These are phyloP conservation scores for Bombus pyrosoma DNA, from an alignment of 1,140 invertebrate species.

Conservation along the genomic window DNA sequence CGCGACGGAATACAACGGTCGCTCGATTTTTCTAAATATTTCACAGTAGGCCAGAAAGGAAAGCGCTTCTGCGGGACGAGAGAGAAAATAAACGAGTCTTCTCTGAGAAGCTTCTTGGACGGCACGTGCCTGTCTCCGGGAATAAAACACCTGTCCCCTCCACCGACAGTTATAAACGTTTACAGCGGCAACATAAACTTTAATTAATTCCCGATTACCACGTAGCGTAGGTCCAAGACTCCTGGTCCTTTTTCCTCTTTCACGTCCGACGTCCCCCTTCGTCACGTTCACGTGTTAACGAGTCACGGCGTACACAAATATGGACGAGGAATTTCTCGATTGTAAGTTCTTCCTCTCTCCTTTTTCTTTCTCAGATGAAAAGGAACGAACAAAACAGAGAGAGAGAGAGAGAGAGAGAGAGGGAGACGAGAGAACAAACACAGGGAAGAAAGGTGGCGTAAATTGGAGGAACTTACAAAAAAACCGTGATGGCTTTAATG, in stretches of 20 bases:
- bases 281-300: constrained; percentile 16
- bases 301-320: constrained; percentile 32
- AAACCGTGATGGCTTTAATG: constrained; percentile 21
- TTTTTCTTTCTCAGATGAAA: neutral
- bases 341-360: neutral
- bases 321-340: constrained; percentile 13
- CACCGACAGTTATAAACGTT: constrained; percentile 76
- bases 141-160: constrained; percentile 73
- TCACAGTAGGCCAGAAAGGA: neutral
- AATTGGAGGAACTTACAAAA: constrained; percentile 30
- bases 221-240: constrained; percentile 2
- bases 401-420: neutral
- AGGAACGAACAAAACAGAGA: neutral
- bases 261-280: neutral
- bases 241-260: neutral
- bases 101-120: constrained; percentile 32
- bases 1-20: neutral
- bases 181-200: constrained; percentile 79
- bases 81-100: constrained; percentile 51
- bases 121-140: constrained; percentile 51
- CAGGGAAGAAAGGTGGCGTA: neutral
- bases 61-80: neutral
- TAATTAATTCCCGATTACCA: constrained; percentile 81
- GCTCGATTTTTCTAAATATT: constrained; percentile 62
- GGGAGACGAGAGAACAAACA: neutral